Base-by-base conservation (phyloP, 2,888 invertebrate genomes). In the Latrodectus elegans region DNA sequence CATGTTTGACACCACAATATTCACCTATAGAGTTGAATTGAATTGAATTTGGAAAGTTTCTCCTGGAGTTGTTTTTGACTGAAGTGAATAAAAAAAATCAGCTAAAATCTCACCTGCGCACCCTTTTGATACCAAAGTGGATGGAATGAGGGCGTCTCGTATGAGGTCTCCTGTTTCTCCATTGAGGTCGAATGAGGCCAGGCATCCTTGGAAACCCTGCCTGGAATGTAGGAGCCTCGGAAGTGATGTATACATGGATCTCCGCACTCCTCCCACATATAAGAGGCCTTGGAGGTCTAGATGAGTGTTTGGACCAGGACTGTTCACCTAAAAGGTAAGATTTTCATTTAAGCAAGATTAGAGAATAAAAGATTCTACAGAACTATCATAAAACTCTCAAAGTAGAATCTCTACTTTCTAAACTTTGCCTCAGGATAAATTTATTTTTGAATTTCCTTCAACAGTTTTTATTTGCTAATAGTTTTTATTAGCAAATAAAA, bases 181-280 rank as follows among this genome's bases (percentile, higher is more conserved):
- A 86, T 97, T 97, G 38, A 99, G 93, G 92, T 98, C 97, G 88
- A 99, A 92, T 64, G 97, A 97, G 0, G 97, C 97, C 91, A 99
- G 94, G 92, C 99, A 99, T 1, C 99, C 99, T 92, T 97, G 96
- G 92, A 96, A 99, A 0, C 98, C 98, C 91, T 96, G 96, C 77
- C 95, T 94, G 0, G 98, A 96, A 89, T 93, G 93, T 10, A 97
- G 93, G 88, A 96, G 95, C 64, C 95, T 95, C 0, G 97, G 97
- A 86, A 98, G 93, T 88, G 95, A 94, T 1, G 95, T 93, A 91
- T 96, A 98, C 94, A 96, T 95, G 89, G 96, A 95, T 91, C 96
- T 96, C 72, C 96, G 96, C 0, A 97, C 96, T 0, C 97, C 97
- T 8, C 94, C 99, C 14, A 99, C 94, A 92, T 96, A 98, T 1